These are phyloP conservation scores for Xylocampa areola DNA, from an alignment of 2,888 invertebrate species.

Conservation along the genomic window DNA sequence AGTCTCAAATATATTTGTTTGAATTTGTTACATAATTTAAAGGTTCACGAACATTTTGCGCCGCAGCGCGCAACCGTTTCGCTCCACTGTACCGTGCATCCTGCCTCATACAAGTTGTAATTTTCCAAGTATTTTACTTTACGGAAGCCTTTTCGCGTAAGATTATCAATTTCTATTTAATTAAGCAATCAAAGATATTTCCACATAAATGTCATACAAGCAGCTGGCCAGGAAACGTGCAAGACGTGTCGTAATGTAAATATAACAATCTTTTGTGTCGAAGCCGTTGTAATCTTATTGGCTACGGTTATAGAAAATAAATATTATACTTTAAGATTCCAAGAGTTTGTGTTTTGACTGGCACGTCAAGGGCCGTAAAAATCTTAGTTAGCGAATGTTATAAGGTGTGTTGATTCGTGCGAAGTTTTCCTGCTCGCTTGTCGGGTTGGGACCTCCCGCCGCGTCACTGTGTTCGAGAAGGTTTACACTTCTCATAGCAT, in stretches of 20 bases:
- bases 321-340: slow-evolving; percentile 62
- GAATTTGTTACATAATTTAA: slow-evolving; percentile 49
- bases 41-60: slow-evolving; percentile 73
- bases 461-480: slow-evolving; percentile 47
- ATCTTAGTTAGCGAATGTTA: slow-evolving; percentile 34
- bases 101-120: slow-evolving; percentile 80
- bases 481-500: slow-evolving; percentile 66
- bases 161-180: slow-evolving; percentile 29
- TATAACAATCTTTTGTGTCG: slow-evolving; percentile 48
- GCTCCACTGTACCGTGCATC: slow-evolving; percentile 88
- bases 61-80: slow-evolving; percentile 86
- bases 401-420: slow-evolving; percentile 38
- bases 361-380: slow-evolving; percentile 53
- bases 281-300: slow-evolving; percentile 62
- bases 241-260: slow-evolving; percentile 18
- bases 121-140: slow-evolving; percentile 77
- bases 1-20: slow-evolving; percentile 49
- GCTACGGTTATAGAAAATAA: slow-evolving; percentile 60
- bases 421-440: slow-evolving; percentile 64
- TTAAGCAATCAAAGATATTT: slow-evolving; percentile 28
- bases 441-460: slow-evolving; percentile 68
- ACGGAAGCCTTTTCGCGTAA: slow-evolving; percentile 59
- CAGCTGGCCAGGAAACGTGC: slow-evolving; percentile 16
- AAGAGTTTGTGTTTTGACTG: slow-evolving; percentile 61
- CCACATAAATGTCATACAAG: not conserved